Evolutionary conservation across 2,888 invertebrate species (phyloP).

Genomic region (Hyposoter dolosus): DNA sequence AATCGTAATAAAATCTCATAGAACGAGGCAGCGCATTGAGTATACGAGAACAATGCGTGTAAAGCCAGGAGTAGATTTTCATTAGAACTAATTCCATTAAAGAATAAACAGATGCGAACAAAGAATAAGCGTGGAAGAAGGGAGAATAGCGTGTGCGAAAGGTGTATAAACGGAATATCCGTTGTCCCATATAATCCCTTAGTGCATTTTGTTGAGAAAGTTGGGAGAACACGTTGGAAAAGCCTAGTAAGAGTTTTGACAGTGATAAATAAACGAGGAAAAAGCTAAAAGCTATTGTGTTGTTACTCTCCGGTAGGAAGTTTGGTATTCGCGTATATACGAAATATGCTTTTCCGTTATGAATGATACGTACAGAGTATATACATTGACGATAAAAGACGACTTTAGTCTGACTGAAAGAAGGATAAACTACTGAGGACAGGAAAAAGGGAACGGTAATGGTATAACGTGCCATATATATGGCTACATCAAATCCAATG

Average conservation of each 20-base stretch:
- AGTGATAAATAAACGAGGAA: slow-evolving; percentile 35
- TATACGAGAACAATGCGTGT: neutral
- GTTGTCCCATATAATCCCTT: slow-evolving; percentile 35
- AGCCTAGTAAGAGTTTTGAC: slow-evolving; percentile 29
- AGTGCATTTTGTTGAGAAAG: slow-evolving; percentile 35
- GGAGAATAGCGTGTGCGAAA: neutral
- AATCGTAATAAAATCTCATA: slow-evolving; percentile 8
- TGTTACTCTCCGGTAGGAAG: slow-evolving; percentile 1
- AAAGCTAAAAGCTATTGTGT: slow-evolving; percentile 42
- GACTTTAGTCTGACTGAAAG: slow-evolving; percentile 62
- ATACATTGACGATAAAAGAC: slow-evolving; percentile 39
- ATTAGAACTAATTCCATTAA: slow-evolving; percentile 23
- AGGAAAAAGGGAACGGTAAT: slow-evolving; percentile 46
- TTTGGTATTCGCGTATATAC: neutral
- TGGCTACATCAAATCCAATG: slow-evolving; percentile 32
- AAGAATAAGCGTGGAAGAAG: slow-evolving; percentile 21
- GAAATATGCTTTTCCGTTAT: slow-evolving; percentile 10
- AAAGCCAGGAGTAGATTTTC: neutral
- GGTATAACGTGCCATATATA: slow-evolving; percentile 15
- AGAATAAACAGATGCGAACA: neutral
- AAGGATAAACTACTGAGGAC: slow-evolving; percentile 62
- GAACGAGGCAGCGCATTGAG: neutral
- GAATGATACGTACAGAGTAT: slow-evolving; percentile 2
- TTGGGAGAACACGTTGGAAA: neutral
- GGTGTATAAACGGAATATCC: slow-evolving; percentile 22